Conservation (phyloP, 2,797 vertebrate genomes). For the Sciurus vulgaris region DNA sequence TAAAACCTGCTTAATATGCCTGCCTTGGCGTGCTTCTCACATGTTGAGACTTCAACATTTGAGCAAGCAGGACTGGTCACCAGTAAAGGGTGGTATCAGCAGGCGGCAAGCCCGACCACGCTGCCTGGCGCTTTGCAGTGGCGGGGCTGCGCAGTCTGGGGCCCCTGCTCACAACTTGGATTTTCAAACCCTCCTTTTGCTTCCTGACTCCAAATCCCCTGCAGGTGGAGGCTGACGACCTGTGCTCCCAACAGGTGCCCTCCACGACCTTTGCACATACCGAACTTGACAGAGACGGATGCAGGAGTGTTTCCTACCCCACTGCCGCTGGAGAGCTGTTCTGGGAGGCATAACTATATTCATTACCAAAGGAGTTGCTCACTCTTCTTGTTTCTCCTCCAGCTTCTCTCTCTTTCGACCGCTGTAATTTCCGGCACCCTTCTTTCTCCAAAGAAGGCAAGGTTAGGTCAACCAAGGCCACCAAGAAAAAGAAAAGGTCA, state of each 20-base stretch:
- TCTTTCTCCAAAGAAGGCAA: neutral
- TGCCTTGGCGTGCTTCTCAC: no score
- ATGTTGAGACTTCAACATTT: no score
- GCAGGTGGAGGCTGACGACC: no score
- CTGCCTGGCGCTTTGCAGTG: neutral
- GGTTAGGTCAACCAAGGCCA: neutral
- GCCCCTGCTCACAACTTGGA: neutral
- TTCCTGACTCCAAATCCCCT: neutral
- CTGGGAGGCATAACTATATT: neutral
- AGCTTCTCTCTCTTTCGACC: neutral
- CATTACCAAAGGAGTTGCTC: neutral
- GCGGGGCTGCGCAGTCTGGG: neutral
- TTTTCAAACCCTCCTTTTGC: neutral
- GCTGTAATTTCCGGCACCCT: neutral
- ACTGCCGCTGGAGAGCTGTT: neutral
- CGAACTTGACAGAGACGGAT: neutral
- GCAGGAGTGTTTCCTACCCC: neutral
- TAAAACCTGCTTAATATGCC: no score
- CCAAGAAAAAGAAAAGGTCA: neutral
- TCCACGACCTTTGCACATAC: neutral
- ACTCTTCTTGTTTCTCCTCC: neutral
- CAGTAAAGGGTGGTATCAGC: no score
- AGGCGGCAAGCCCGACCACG: no score
- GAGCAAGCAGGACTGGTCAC: no score
- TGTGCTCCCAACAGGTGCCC: neutral